Percentiles rank a stretch among this genome's conserved stretches.
These are phyloP conservation scores for Ganaspis brasiliensis DNA, from an alignment of 2,888 invertebrate genomes.

Conservation along the genomic window DNA sequence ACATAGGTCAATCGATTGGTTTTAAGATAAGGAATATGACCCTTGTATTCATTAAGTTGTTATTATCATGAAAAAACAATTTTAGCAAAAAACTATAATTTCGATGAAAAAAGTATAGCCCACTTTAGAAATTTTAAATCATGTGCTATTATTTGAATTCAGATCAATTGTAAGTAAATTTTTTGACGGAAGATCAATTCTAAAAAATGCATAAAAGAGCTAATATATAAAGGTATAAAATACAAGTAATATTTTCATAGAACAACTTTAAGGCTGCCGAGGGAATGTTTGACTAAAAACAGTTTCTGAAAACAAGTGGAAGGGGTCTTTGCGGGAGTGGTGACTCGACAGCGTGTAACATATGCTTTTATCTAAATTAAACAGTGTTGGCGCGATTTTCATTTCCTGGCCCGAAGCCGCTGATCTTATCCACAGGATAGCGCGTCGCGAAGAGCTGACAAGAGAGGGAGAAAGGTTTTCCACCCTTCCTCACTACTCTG, in stretches of 20 bases:
- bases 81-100: too few relatives aligned
- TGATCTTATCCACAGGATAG: conserved; percentile 81
- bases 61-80: too few relatives aligned
- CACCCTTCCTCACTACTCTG: conserved; percentile 63
- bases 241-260: background rate
- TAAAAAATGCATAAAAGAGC: too few relatives aligned
- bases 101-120: too few relatives aligned
- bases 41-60: too few relatives aligned
- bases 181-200: too few relatives aligned
- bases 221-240: too few relatives aligned
- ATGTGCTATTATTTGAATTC: too few relatives aligned
- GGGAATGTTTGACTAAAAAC: background rate
- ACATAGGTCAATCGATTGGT: too few relatives aligned
- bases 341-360: conserved; percentile 76
- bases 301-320: conserved; percentile 7
- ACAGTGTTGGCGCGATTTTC: conserved; percentile 82
- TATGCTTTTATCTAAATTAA: conserved; percentile 84
- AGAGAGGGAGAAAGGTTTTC: conserved; percentile 72
- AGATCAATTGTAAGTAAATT: too few relatives aligned
- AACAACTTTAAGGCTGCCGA: background rate
- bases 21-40: too few relatives aligned
- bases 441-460: conserved; percentile 73
- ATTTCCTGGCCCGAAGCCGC: conserved; percentile 81
- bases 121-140: too few relatives aligned
- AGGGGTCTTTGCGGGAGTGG: conserved; percentile 51